Base-by-base conservation (phyloP, 1,140 invertebrate species). In the Zaprionus africanus region DNA sequence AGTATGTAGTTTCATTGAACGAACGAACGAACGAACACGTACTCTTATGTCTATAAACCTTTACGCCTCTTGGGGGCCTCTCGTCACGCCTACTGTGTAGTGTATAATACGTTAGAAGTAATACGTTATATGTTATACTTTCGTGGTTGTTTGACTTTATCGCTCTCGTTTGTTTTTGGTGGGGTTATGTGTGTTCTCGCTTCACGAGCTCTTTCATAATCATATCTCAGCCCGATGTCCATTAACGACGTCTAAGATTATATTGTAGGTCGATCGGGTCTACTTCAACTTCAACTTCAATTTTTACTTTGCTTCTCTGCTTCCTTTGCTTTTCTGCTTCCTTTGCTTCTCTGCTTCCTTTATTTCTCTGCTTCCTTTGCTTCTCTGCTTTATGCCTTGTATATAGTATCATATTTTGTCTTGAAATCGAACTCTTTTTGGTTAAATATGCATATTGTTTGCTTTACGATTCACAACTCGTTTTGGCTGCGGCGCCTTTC, bases 11-110 rank as follows among this genome's bases (percentile, higher is more conserved):
- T 49, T 41, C 38, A 41, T n/a, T 17, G n/a, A 22, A 49, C 46
- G 19, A 49, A 22, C 17, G 31, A 31, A 22, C 13, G 41, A 51
- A 51, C 46, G 46, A 51, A 22, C 19, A 19, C 11, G 22, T 51
- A 51, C 19, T 22, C 19, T 24, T 51, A 51, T 51, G 22, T 51
- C 13, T 51, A 24, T 13, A 13, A 41, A 59, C 19, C 46, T 19
- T 22, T 53, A 3, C 41, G 15, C n/a, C 41, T 36, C 17, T 22
- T 63, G 7, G 36, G 36, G 41, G 12, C 38, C n/a, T 69, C 46
- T 9, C 7, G 6, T 64, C 57, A 49, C 72, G 36, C 38, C 49
- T 87, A 85, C 71, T 83, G 59, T 76, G 69, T 88, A 79, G 79
- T 38, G 13, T 38, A 38, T 38, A 46, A 11, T 46, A 46, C n/a